A percentile compares a stretch with the other conserved stretches of the same genome.
Evolutionary conservation across 2,797 vertebrate species (phyloP).

Genomic region (Babyrousa celebensis): DNA sequence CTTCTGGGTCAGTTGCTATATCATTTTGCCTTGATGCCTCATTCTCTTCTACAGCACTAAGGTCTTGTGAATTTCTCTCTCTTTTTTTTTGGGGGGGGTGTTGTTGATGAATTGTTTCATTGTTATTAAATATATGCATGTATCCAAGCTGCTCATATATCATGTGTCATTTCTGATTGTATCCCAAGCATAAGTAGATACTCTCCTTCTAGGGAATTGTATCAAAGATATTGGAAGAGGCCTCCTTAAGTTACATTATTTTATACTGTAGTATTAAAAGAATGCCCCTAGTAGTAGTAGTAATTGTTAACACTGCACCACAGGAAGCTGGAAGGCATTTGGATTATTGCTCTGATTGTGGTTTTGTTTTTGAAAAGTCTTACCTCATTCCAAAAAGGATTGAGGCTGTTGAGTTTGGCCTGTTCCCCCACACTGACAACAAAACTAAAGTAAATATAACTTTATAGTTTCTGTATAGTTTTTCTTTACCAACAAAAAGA

Average conservation of each 20-base stretch:
- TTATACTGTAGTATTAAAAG: not conserved
- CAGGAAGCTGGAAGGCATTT: constrained; percentile 51
- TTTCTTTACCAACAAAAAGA: constrained; percentile 31
- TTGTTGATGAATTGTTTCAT: constrained; percentile 77
- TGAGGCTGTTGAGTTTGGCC: constrained; percentile 49
- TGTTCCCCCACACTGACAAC: not conserved
- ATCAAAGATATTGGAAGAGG: constrained; percentile 53
- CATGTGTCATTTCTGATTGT: constrained; percentile 78
- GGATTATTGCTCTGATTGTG: constrained; percentile 25
- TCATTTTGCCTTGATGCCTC: constrained; percentile 63
- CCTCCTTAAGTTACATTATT: constrained; percentile 41
- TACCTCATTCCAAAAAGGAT: constrained; percentile 56
- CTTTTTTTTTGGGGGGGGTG: constrained; percentile 48
- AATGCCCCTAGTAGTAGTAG: not conserved
- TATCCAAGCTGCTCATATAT: constrained; percentile 76
- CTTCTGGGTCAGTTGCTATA: constrained; percentile 50
- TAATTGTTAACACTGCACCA: constrained; percentile 10
- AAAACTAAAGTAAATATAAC: constrained; percentile 60
- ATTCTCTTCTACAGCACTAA: constrained; percentile 68
- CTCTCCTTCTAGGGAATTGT: constrained; percentile 15
- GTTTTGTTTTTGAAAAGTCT: constrained; percentile 10
- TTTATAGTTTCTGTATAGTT: constrained; percentile 33
- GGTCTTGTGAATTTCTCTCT: constrained; percentile 75
- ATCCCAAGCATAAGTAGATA: constrained; percentile 34
- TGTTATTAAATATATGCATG: constrained; percentile 85